Percentiles rank a stretch among this genome's conserved stretches.
Conservation (phyloP, 2,797 vertebrate species). For the Gallinago solitaria region DNA sequence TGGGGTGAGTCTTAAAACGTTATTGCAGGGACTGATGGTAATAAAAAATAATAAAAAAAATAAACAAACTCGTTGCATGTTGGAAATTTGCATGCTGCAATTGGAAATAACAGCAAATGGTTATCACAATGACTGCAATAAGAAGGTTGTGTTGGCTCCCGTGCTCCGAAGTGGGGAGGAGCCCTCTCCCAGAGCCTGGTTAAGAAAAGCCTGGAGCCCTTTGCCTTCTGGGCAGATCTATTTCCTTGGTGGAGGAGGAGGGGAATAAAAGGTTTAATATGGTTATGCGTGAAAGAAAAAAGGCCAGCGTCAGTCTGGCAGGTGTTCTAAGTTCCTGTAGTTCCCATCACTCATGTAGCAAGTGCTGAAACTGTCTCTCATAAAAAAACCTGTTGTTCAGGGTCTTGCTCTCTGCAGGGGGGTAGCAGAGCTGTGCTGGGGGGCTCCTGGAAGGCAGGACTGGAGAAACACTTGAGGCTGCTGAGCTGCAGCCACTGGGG, state of each 20-base stretch:
- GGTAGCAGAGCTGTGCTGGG: neutral
- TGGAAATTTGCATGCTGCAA: neutral
- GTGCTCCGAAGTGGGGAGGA: neutral
- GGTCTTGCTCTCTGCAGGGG: neutral
- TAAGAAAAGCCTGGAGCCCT: neutral
- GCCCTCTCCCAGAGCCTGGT: neutral
- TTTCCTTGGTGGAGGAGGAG: neutral
- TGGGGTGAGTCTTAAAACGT: neutral
- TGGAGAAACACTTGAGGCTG: neutral
- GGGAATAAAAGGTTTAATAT: neutral
- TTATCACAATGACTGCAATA: constrained; percentile 1
- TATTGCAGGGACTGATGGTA: neutral
- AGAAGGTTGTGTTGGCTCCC: constrained; percentile 28
- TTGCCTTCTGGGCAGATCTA: neutral
- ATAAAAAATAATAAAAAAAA: neutral
- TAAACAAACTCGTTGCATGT: neutral
- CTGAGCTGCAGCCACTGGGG: neutral
- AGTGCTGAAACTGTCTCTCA: neutral
- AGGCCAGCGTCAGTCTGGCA: neutral
- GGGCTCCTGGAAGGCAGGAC: neutral
- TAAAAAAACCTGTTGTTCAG: accelerated
- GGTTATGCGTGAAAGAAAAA: neutral
- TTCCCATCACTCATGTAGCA: neutral
- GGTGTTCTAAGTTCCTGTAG: neutral
- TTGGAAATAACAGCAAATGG: constrained; percentile 51